Evolutionary conservation across 2,797 vertebrate genomes (phyloP).

Genomic region (Oreonectes daqikongensis): DNA sequence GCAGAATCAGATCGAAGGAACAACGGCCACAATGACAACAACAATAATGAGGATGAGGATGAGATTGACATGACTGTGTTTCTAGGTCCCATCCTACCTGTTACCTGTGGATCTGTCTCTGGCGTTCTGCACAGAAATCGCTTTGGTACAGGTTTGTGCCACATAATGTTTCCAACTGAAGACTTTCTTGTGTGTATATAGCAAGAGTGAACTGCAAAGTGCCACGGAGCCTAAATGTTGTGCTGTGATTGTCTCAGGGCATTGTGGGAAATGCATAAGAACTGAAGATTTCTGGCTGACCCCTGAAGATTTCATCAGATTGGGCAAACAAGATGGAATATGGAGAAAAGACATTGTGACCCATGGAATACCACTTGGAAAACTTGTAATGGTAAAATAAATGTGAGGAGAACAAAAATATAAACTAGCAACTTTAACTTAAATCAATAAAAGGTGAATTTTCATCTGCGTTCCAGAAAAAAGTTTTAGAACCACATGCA

Average conservation of each 20-base stretch:
- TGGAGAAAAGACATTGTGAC: conserved; percentile 70
- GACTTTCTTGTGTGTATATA: neutral
- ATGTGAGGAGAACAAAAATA: neutral
- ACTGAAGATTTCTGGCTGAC: conserved; percentile 69
- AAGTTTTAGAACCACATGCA: neutral
- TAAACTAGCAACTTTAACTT: neutral
- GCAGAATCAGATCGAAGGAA: neutral
- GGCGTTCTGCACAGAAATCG: conserved; percentile 26
- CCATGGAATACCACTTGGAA: conserved; percentile 52
- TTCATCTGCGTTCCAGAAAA: conserved; percentile 35
- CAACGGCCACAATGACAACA: neutral
- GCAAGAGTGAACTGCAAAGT: neutral
- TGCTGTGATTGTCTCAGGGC: conserved; percentile 54
- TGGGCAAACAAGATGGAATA: neutral
- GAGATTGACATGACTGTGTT: neutral
- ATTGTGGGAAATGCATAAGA: conserved; percentile 69
- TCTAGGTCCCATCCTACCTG: neutral
- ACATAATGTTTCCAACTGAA: neutral
- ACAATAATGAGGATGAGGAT: neutral
- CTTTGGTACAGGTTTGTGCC: conserved; percentile 37
- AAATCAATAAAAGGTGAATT: neutral
- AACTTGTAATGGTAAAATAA: conserved; percentile 38
- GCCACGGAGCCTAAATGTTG: neutral
- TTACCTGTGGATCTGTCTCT: conserved; percentile 2
- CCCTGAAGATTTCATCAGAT: conserved; percentile 65